These are phyloP conservation scores for Mythimna albipuncta DNA, from an alignment of 2,888 invertebrate species.

Conservation along the genomic window DNA sequence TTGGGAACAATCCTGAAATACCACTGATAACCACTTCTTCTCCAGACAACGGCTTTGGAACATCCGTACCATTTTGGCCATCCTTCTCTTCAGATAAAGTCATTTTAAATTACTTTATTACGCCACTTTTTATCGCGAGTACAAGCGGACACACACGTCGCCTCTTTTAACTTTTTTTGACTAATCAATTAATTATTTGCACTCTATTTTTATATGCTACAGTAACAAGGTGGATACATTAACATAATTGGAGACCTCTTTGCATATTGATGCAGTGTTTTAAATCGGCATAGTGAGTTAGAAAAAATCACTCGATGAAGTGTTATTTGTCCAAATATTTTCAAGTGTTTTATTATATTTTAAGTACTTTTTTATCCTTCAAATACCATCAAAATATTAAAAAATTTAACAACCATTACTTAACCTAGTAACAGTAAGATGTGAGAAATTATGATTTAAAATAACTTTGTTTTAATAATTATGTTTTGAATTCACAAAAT, in stretches of 20 bases:
- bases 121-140: neutral
- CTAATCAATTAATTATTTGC: conserved; percentile 32
- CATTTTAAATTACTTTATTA: conserved; percentile 13
- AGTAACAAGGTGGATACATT: neutral
- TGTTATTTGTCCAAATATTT: too few relatives aligned
- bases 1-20: conserved; percentile 92
- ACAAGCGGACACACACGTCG: neutral
- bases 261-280: neutral
- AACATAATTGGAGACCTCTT: conserved; percentile 20
- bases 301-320: too few relatives aligned
- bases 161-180: neutral
- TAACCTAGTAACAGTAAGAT: too few relatives aligned
- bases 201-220: conserved; percentile 23
- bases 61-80: neutral
- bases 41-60: conserved; percentile 67
- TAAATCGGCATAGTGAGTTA: too few relatives aligned
- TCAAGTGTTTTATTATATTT: too few relatives aligned
- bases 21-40: conserved; percentile 91
- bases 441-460: too few relatives aligned
- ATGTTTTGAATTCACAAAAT: too few relatives aligned
- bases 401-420: too few relatives aligned
- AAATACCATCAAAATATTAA: too few relatives aligned
- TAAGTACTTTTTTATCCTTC: too few relatives aligned
- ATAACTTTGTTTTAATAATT: too few relatives aligned
- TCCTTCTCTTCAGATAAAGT: conserved; percentile 6